phyloP scores from a whole-genome alignment of 2,113 vertebrate species.

The Istiophorus platypterus region DNA sequence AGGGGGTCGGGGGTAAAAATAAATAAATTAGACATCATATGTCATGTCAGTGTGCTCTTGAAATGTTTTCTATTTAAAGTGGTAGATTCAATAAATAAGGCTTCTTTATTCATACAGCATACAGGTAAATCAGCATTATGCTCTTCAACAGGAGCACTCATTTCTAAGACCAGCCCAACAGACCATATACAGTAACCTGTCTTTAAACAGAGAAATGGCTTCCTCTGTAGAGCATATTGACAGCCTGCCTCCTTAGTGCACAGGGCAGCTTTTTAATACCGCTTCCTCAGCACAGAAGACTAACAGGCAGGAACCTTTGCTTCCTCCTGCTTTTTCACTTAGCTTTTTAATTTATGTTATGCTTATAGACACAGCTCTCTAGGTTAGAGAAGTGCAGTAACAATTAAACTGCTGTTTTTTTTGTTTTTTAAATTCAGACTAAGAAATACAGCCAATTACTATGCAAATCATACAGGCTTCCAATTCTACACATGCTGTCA shows the following conservation, averaged over 20 bases:
- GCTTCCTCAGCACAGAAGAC: slow-evolving; percentile 69
- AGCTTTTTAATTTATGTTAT: slow-evolving; percentile 32
- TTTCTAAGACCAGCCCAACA: not conserved
- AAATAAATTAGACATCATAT: not conserved
- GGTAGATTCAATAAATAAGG: not conserved
- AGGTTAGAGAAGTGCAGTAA: not conserved
- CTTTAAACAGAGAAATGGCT: slow-evolving; percentile 36
- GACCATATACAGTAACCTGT: slow-evolving; percentile 6
- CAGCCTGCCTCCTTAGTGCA: slow-evolving; percentile 64
- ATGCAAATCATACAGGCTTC: not conserved
- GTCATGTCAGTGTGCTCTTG: not conserved
- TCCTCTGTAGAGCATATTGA: slow-evolving; percentile 66
- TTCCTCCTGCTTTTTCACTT: slow-evolving; percentile 22
- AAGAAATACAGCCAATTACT: too few relatives aligned
- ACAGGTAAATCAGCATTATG: slow-evolving; percentile 1
- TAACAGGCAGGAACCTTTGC: slow-evolving; percentile 47
- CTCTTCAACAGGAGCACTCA: not conserved
- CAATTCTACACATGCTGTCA: not conserved
- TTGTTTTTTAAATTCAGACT: too few relatives aligned
- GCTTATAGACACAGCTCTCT: slow-evolving; percentile 2
- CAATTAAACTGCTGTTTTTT: not conserved
- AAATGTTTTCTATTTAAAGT: not conserved
- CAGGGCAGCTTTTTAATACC: slow-evolving; percentile 63
- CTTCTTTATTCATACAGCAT: not conserved
- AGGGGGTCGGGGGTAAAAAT: not conserved